Evolutionary conservation across 2,797 vertebrate species (phyloP).

Genomic region (Phyllotis vaccarum): DNA sequence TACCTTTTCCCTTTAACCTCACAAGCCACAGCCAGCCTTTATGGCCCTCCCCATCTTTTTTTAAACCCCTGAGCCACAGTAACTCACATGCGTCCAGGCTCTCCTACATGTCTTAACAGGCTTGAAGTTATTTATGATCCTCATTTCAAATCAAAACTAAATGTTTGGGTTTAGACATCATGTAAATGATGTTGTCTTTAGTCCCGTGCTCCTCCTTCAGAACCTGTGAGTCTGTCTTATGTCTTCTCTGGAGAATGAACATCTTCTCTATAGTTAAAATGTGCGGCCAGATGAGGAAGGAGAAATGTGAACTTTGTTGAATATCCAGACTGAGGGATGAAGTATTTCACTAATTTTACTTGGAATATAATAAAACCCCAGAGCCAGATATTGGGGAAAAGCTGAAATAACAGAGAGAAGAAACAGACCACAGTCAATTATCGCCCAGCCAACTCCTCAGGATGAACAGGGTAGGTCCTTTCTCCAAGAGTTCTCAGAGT

Average conservation of each 20-base stretch:
- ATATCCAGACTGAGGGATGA: slow-evolving; percentile 24
- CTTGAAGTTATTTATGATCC: slow-evolving; percentile 82
- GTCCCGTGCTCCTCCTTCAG: slow-evolving; percentile 56
- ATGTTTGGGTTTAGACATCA: slow-evolving; percentile 74
- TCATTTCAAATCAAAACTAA: slow-evolving; percentile 82
- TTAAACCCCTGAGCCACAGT: neutral
- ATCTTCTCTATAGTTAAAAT: slow-evolving; percentile 50
- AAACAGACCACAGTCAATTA: too few relatives aligned
- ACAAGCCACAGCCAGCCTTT: neutral
- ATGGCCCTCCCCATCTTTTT: neutral
- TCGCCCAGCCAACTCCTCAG: too few relatives aligned
- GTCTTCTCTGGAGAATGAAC: slow-evolving; percentile 44
- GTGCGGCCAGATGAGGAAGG: slow-evolving; percentile 9
- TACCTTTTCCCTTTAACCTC: neutral
- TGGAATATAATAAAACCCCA: too few relatives aligned
- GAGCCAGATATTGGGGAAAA: too few relatives aligned
- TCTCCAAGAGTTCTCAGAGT: too few relatives aligned
- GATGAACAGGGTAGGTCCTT: too few relatives aligned
- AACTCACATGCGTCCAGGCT: slow-evolving; percentile 56
- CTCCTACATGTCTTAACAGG: slow-evolving; percentile 63
- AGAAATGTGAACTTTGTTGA: neutral
- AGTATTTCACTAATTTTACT: neutral
- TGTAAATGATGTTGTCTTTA: slow-evolving; percentile 66
- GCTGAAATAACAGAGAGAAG: too few relatives aligned
- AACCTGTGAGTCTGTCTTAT: slow-evolving; percentile 65